Conservation (phyloP, 2,113 vertebrate genomes). For the Tursiops truncatus region DNA sequence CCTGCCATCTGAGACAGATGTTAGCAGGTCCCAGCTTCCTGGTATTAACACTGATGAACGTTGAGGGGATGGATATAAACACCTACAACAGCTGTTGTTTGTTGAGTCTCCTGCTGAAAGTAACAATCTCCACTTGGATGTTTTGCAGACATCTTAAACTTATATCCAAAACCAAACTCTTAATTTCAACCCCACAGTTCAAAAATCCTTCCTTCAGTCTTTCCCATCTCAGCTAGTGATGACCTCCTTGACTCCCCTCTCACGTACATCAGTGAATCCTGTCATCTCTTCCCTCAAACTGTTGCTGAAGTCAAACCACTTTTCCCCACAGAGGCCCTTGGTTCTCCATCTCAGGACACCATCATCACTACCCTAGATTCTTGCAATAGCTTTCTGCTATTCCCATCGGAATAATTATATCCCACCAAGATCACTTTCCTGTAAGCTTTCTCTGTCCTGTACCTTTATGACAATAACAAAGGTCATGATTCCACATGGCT, state of each 20-base stretch:
- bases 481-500: background rate
- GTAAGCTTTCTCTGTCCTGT: background rate
- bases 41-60: background rate
- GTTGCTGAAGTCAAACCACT: background rate
- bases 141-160: conserved; percentile 41
- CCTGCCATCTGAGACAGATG: conserved; percentile 47
- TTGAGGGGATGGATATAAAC: conserved; percentile 41
- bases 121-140: conserved; percentile 39
- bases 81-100: conserved; percentile 45
- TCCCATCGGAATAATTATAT: background rate
- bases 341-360: background rate
- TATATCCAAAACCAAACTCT: background rate
- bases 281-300: background rate
- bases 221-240: background rate
- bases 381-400: conserved; percentile 39
- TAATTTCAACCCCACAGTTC: background rate
- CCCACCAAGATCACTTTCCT: background rate
- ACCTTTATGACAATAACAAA: background rate
- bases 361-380: conserved; percentile 20
- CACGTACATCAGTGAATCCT: background rate
- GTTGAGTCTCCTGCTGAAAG: conserved; percentile 45
- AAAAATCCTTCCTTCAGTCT: conserved; percentile 3
- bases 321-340: background rate
- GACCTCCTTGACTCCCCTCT: background rate
- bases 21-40: background rate